phyloP scores from a whole-genome alignment of 1,140 invertebrate genomes.

The Planococcus citri region DNA sequence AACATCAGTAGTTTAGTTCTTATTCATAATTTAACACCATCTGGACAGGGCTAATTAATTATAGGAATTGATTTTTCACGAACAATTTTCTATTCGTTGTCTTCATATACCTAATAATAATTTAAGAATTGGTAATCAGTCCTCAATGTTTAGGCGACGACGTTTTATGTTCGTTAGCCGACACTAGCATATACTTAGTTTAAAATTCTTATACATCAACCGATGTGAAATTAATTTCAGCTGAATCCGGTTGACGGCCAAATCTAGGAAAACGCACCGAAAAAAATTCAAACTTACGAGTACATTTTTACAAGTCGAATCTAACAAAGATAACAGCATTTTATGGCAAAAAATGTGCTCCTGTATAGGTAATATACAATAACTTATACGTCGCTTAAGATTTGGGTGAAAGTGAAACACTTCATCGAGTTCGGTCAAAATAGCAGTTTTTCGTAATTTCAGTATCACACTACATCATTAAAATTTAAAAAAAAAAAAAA shows the following conservation, averaged over 20 bases:
- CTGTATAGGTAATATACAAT: conserved; percentile 39
- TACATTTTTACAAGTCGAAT: conserved; percentile 34
- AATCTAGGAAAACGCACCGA: conserved; percentile 34
- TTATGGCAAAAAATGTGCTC: conserved; percentile 40
- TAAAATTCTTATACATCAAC: conserved; percentile 46
- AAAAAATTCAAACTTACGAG: conserved; percentile 33
- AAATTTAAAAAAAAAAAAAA: too few species aligned
- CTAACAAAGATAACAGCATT: conserved; percentile 31
- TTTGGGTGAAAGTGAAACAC: conserved; percentile 32
- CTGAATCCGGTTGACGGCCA: too few species aligned
- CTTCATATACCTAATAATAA: neutral
- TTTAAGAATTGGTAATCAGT: conserved; percentile 53
- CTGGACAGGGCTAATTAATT: neutral
- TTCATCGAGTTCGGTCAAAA: too few species aligned
- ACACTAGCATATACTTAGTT: conserved; percentile 56
- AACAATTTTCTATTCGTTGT: neutral
- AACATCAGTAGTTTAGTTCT: neutral
- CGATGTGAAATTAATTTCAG: conserved; percentile 28
- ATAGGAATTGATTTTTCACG: neutral
- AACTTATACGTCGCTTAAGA: conserved; percentile 37
- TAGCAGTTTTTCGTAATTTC: neutral
- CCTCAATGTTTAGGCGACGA: conserved; percentile 73
- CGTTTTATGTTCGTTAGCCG: conserved; percentile 51
- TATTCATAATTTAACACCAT: neutral
- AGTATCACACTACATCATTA: neutral